Evolutionary conservation across 2,113 vertebrate species (phyloP).

Genomic region (Syngnathus floridae): DNA sequence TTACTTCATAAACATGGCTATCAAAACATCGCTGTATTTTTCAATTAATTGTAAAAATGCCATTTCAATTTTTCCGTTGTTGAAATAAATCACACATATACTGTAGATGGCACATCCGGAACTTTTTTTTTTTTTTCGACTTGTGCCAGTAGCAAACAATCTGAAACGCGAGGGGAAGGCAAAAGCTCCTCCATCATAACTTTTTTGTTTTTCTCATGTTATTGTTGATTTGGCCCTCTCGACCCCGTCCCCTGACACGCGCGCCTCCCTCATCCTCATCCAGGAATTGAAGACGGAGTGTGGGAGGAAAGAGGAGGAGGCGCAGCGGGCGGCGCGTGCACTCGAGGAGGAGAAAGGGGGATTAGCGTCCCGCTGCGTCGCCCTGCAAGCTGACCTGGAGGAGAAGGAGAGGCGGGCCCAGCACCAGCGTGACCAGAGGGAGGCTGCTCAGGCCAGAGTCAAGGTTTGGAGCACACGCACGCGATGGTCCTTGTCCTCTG

Average conservation of each 20-base stretch:
- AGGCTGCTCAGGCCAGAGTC: constrained; percentile 73
- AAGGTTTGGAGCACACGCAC: constrained; percentile 70
- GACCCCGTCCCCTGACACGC: constrained; percentile 35
- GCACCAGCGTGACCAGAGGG: constrained; percentile 76
- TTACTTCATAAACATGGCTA: too few relatives aligned
- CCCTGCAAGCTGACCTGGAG: constrained; percentile 87
- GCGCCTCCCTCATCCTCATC: constrained; percentile 27
- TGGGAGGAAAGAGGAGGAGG: constrained; percentile 79
- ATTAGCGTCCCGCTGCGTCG: constrained; percentile 77
- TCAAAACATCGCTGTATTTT: too few relatives aligned
- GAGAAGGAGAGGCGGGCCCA: constrained; percentile 78
- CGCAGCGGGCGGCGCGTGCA: constrained; percentile 76
- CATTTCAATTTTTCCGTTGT: too few relatives aligned
- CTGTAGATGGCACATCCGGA: constrained; percentile 73
- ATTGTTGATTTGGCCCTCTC: constrained; percentile 59
- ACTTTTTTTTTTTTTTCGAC: constrained; percentile 14
- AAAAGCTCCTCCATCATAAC: constrained; percentile 10
- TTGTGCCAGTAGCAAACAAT: background rate
- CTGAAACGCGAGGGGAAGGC: background rate
- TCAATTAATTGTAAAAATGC: too few relatives aligned
- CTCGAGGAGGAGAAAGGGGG: constrained; percentile 81
- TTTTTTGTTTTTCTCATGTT: constrained; percentile 59
- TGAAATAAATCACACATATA: too few relatives aligned
- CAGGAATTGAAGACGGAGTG: constrained; percentile 80
- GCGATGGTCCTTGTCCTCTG: constrained; percentile 11